Evolutionary conservation across 2,113 vertebrate species (phyloP).

Genomic region (Cercocebus atys): DNA sequence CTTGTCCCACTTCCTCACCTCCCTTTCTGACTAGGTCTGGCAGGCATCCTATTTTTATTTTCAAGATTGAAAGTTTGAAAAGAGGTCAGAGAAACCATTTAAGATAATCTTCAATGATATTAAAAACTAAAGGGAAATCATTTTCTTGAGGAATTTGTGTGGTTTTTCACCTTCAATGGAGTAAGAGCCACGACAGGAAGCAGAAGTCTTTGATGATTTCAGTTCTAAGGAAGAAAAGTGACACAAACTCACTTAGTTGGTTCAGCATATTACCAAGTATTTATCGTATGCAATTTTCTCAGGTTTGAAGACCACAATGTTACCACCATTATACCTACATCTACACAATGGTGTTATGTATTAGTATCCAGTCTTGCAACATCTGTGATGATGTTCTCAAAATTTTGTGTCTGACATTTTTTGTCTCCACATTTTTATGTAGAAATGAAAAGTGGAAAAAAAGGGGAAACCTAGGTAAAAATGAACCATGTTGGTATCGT

Average conservation of each 20-base stretch:
- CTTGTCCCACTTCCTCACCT: conserved; percentile 11
- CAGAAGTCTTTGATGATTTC: background rate
- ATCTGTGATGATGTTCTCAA: background rate
- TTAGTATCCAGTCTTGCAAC: too few species aligned
- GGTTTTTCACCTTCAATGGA: background rate
- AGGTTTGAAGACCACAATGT: accelerated
- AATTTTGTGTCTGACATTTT: background rate
- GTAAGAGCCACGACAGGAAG: background rate
- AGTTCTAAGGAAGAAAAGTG: background rate
- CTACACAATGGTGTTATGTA: background rate
- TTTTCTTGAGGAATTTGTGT: background rate
- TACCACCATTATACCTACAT: background rate
- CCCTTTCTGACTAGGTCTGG: background rate
- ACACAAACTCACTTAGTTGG: background rate
- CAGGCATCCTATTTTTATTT: conserved; percentile 32
- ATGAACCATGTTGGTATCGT: background rate
- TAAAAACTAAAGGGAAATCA: background rate
- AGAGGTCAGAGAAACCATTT: conserved; percentile 48
- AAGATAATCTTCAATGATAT: background rate
- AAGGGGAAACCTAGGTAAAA: background rate
- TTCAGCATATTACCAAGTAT: background rate
- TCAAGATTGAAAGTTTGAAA: conserved; percentile 45
- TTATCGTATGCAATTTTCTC: background rate
- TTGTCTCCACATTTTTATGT: background rate
- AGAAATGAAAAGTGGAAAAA: background rate